Evolutionary conservation across 1,140 invertebrate genomes (phyloP), one percentile per base, ranked within the genome.

Genomic region (Eurytemora carolleeae): DNA sequence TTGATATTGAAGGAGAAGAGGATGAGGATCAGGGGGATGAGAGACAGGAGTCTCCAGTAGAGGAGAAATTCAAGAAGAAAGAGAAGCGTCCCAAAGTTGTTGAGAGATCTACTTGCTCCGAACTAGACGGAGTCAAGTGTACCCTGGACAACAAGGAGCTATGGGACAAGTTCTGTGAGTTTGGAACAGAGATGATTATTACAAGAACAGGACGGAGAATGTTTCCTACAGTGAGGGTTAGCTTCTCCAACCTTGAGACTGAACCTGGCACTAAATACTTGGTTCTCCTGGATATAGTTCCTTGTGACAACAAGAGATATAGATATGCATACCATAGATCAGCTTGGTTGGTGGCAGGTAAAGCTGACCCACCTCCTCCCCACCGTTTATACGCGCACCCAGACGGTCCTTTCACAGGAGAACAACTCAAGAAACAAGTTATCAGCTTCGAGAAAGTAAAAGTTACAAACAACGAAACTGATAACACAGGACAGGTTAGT

Each of bases 161-260:
- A 78, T 96, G 76, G 92, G 81, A 89, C 68, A 85, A 92, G 69
- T 98, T 98, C 75, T 85, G 95, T 73, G 83, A 88, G 67, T 78
- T 95, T 62, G 88, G 90, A 59, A 98, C 92, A 1, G 94, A 98
- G 73, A 98, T 98, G 94, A 98, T 98, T 72, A 97, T 98, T 73
- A 98, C 94, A 16, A 97, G 97, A 75, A 89, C 86, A 59, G 93
- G 93, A 74, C 82, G 93, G 92, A 73, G 81, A 26, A 83, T 83
- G 81, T 83, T 83, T 68, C 81, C 81, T 1, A 80, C 80, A 1
- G 69, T 84, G 3, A 71, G 80, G 64, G 75, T 79, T 1, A 78
- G 78, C 0, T 80, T 83, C 67, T 72, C 71, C 7, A 77, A 76
- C 18, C 68, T 79, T 18, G 71, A 77, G 25, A 68, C 71, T 2